Percentiles rank a stretch among this genome's conserved stretches.
phyloP scores from a whole-genome alignment of 2,113 vertebrate genomes.

The Tetrao urogallus region DNA sequence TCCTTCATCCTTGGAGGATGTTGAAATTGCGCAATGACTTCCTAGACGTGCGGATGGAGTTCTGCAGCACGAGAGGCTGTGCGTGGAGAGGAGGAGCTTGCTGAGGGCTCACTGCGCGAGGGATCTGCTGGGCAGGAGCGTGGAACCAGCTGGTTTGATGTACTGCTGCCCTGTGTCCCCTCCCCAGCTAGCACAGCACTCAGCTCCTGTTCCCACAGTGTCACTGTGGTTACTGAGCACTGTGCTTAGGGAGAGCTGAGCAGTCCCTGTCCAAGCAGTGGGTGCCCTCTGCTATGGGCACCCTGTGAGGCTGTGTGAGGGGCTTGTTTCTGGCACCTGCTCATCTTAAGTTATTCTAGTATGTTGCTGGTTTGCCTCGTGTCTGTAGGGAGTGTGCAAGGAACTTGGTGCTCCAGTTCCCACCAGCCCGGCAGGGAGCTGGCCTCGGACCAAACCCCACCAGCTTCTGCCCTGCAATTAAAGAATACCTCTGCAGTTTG shows the following conservation, averaged over 20 bases:
- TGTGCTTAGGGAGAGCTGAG: no score
- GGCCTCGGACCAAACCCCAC: background rate
- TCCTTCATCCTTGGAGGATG: rapidly evolving
- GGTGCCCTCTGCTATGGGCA: background rate
- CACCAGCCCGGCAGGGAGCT: background rate
- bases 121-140: background rate
- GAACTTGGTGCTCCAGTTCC: background rate
- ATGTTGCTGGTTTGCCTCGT: rapidly evolving
- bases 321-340: background rate
- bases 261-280: background rate
- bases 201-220: rapidly evolving
- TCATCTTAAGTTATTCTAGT: background rate
- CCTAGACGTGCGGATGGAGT: background rate
- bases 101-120: background rate
- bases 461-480: background rate
- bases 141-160: background rate
- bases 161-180: background rate
- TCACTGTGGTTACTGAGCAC: rapidly evolving
- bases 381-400: background rate
- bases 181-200: rapidly evolving
- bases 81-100: background rate
- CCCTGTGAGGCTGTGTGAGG: background rate
- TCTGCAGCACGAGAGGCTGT: rapidly evolving
- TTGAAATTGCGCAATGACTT: background rate
- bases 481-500: background rate